Evolutionary conservation across 23 tunicate species (phyloP).

Genomic region (Pegea sp.): DNA sequence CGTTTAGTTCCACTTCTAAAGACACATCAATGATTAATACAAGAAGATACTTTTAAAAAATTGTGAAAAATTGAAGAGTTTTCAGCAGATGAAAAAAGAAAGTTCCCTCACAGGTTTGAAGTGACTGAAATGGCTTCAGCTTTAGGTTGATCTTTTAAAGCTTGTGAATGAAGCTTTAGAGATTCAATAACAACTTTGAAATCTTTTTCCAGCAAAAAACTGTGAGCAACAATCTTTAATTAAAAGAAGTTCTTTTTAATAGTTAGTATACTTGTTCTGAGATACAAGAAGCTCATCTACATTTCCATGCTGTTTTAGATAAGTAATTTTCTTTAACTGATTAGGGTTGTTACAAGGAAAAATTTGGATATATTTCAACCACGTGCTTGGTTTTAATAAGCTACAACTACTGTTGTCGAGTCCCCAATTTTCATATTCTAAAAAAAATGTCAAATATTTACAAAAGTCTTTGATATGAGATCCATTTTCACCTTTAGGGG

Average conservation of each 20-base stretch:
- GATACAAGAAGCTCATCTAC: conserved; percentile 51
- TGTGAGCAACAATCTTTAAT: not conserved
- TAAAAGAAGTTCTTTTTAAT: not conserved
- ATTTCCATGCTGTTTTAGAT: conserved; percentile 17
- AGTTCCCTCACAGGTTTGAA: conserved; percentile 14
- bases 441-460: too few relatives aligned
- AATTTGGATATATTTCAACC: conserved; percentile 28
- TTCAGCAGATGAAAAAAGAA: not conserved
- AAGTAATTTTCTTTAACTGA: conserved; percentile 45
- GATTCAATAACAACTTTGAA: conserved; percentile 30
- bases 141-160: conserved; percentile 52
- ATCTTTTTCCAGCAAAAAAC: conserved; percentile 34
- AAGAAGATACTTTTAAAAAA: not conserved
- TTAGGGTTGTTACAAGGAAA: conserved; percentile 20
- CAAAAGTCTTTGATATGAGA: too few relatives aligned
- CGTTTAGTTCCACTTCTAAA: conserved; percentile 5
- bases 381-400: conserved; percentile 54
- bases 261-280: conserved; percentile 25
- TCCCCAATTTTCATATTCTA: conserved; percentile 82
- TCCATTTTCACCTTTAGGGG: conserved; percentile 48
- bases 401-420: conserved; percentile 41
- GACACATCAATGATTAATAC: not conserved
- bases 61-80: too few relatives aligned
- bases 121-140: conserved; percentile 32
- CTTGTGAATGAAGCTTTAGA: conserved; percentile 53